phyloP scores from a whole-genome alignment of 2,113 vertebrate species.

The Willisornis vidua region DNA sequence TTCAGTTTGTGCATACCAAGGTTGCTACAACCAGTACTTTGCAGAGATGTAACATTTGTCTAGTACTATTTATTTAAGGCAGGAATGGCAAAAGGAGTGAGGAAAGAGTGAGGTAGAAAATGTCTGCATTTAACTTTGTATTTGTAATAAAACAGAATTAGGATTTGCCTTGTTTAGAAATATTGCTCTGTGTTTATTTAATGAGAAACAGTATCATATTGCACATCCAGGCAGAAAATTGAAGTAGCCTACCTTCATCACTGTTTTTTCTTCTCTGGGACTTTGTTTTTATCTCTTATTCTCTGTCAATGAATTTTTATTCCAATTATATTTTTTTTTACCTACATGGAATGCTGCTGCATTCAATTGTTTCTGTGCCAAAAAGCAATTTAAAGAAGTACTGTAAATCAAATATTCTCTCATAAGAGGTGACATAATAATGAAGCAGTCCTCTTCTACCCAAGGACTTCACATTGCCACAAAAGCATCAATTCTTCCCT shows the following conservation, averaged over 20 bases:
- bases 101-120: neutral
- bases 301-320: neutral
- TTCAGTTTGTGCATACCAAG: neutral
- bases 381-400: neutral
- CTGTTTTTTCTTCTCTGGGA: neutral
- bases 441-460: neutral
- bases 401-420: neutral
- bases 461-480: neutral
- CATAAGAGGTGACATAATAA: neutral
- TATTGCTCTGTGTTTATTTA: neutral
- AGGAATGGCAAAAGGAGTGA: neutral
- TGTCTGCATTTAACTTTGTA: neutral
- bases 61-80: neutral
- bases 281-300: neutral
- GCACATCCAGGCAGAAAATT: neutral
- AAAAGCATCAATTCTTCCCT: neutral
- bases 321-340: neutral
- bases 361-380: neutral
- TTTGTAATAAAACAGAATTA: neutral
- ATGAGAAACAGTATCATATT: neutral
- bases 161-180: neutral
- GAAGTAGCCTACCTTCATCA: neutral
- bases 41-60: neutral
- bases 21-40: neutral
- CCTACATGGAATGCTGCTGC: rapidly evolving